A percentile compares a stretch with the other conserved stretches of the same genome.
Evolutionary conservation across 2,888 invertebrate genomes (phyloP).

Genomic region (Ennomos erosarius): DNA sequence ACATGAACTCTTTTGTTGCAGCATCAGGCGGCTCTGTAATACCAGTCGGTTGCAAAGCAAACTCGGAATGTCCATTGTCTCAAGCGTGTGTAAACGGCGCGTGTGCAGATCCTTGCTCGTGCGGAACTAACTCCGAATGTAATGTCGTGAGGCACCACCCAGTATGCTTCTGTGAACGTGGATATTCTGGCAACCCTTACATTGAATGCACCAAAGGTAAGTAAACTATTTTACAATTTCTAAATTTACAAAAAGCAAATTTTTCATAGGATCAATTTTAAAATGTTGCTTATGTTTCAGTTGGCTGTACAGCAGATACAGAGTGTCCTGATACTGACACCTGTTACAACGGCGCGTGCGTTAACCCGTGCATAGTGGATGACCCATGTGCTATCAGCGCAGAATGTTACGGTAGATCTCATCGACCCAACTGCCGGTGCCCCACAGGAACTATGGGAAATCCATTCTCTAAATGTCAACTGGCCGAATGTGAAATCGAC

Average conservation of each 20-base stretch:
- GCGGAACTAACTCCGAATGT: slow-evolving; percentile 93
- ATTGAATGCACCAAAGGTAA: slow-evolving; percentile 90
- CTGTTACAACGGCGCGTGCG: slow-evolving; percentile 93
- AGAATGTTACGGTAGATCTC: slow-evolving; percentile 92
- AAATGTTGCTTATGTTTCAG: slow-evolving; percentile 70
- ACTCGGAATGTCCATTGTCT: slow-evolving; percentile 91
- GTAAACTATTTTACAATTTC: too few species aligned
- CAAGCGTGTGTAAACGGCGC: slow-evolving; percentile 93
- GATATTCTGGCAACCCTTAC: slow-evolving; percentile 94
- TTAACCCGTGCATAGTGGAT: slow-evolving; percentile 91
- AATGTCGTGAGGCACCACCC: slow-evolving; percentile 93
- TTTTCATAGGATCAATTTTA: not conserved
- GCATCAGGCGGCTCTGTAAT: slow-evolving; percentile 85
- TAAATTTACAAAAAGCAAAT: not conserved
- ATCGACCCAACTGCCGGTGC: slow-evolving; percentile 92
- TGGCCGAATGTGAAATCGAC: slow-evolving; percentile 91
- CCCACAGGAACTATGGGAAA: slow-evolving; percentile 91
- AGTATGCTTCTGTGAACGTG: slow-evolving; percentile 92
- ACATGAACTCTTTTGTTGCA: slow-evolving; percentile 52
- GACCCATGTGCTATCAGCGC: slow-evolving; percentile 94
- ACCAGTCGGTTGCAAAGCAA: slow-evolving; percentile 89
- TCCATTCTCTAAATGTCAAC: slow-evolving; percentile 91
- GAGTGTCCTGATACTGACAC: slow-evolving; percentile 93
- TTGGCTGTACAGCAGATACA: slow-evolving; percentile 92
- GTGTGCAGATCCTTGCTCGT: slow-evolving; percentile 94